Evolutionary conservation across 1,140 invertebrate genomes (phyloP).

Genomic region (Nylanderia fulva): DNA sequence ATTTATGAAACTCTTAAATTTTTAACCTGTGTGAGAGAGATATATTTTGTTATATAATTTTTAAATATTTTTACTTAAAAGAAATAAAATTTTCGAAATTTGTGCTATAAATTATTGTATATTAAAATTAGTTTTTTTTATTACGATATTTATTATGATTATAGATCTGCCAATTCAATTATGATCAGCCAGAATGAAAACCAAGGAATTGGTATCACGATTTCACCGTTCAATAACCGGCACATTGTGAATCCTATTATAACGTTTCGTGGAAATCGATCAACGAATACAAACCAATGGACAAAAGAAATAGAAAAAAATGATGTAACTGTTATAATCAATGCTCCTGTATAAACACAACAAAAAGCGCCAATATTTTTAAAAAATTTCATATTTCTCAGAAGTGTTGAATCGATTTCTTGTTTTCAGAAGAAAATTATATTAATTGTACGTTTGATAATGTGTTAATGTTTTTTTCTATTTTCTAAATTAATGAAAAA

Average conservation of each 20-base stretch:
- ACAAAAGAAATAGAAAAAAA: constrained; percentile 5
- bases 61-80: neutral
- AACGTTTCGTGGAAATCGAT: neutral
- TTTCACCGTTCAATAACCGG: neutral
- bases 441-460: neutral
- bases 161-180: neutral
- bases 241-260: neutral
- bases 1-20: neutral
- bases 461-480: neutral
- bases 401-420: neutral
- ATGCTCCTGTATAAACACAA: constrained; percentile 1
- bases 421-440: neutral
- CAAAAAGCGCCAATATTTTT: neutral
- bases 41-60: neutral
- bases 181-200: neutral
- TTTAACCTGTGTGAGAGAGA: neutral
- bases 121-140: neutral
- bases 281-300: neutral
- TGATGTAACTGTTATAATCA: neutral
- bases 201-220: neutral
- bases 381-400: neutral
- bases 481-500: neutral
- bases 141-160: neutral
- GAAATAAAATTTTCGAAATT: neutral
- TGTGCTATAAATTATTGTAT: neutral